phyloP scores from a whole-genome alignment of 2,113 vertebrate species.

The Danionella cerebrum region DNA sequence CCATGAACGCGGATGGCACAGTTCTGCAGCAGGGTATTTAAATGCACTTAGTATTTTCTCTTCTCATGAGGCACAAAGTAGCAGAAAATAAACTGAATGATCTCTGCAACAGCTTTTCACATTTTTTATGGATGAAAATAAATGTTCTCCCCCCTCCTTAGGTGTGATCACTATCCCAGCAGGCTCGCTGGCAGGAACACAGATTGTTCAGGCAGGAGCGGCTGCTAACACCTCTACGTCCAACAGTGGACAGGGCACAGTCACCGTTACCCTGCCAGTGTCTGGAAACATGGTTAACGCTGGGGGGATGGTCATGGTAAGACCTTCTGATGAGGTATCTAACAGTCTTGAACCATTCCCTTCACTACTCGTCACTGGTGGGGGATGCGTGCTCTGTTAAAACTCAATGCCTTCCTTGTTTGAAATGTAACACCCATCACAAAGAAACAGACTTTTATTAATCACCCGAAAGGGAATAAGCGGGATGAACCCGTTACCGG shows the following conservation, averaged over 20 bases:
- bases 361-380: slow-evolving; percentile 23
- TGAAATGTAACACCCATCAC: neutral
- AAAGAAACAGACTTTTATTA: no score
- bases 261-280: slow-evolving; percentile 94
- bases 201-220: slow-evolving; percentile 88
- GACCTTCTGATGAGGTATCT: slow-evolving; percentile 59
- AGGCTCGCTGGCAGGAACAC: slow-evolving; percentile 89
- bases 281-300: slow-evolving; percentile 95
- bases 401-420: neutral
- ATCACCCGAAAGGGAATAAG: no score
- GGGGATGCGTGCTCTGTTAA: neutral
- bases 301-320: slow-evolving; percentile 98
- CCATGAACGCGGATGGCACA: slow-evolving; percentile 93
- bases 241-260: slow-evolving; percentile 92
- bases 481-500: no score
- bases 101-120: neutral
- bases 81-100: neutral
- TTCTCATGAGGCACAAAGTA: neutral
- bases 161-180: slow-evolving; percentile 99
- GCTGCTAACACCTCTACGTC: slow-evolving; percentile 91
- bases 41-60: neutral
- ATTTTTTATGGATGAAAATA: neutral
- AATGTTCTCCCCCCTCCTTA: slow-evolving; percentile 59
- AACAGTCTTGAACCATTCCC: slow-evolving; percentile 36
- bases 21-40: slow-evolving; percentile 90